These are phyloP conservation scores for Lamproptera curius DNA, from an alignment of 2,888 invertebrate genomes.

Conservation along the genomic window DNA sequence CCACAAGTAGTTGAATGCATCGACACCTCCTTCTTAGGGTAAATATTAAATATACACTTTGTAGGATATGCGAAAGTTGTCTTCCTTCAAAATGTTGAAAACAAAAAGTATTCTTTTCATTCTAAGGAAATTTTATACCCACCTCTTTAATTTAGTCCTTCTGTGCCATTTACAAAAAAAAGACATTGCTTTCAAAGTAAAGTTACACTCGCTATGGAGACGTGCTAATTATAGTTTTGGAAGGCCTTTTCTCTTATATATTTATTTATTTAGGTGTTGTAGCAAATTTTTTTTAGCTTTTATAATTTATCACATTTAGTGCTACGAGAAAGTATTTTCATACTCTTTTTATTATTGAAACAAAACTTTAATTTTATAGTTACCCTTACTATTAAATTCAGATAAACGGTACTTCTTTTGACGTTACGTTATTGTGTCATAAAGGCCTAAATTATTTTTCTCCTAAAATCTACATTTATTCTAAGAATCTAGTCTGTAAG, in stretches of 20 bases:
- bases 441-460: constrained; percentile 15
- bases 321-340: neutral
- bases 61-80: constrained; percentile 10
- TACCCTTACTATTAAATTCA: neutral
- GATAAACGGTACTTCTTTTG: neutral
- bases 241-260: neutral
- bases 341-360: neutral
- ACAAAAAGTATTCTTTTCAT: constrained; percentile 1
- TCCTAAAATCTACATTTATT: neutral
- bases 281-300: constrained; percentile 6
- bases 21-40: neutral
- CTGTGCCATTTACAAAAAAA: constrained; percentile 48
- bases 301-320: neutral
- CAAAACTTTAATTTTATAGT: neutral
- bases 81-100: constrained; percentile 12
- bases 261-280: constrained; percentile 1
- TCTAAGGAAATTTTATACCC: constrained; percentile 36
- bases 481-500: constrained; percentile 19
- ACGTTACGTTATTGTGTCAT: constrained; percentile 6
- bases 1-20: neutral
- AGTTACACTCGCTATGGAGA: neutral
- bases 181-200: neutral
- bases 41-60: constrained; percentile 14
- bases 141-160: constrained; percentile 54
- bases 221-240: neutral